Percentiles rank a stretch among this genome's conserved stretches.
These are phyloP conservation scores for Caenorhabditis latens DNA, from an alignment of 1,140 invertebrate species.

Conservation along the genomic window DNA sequence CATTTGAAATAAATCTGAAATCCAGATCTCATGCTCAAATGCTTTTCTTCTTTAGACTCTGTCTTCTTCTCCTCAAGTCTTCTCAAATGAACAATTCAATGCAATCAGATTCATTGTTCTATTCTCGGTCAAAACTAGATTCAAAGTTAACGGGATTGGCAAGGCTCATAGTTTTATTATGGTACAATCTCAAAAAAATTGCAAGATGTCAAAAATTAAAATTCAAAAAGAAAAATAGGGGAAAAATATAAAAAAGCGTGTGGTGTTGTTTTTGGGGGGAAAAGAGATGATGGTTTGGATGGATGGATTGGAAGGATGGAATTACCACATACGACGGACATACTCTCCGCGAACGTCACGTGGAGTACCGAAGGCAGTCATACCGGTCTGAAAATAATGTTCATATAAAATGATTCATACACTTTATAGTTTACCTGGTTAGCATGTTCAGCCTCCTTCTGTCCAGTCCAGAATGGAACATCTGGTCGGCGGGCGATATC, in stretches of 20 bases:
- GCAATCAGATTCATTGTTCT: conserved; percentile 47
- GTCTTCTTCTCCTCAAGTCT: background rate
- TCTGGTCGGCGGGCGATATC: conserved; percentile 76
- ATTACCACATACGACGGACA: conserved; percentile 76
- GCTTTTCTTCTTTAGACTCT: background rate
- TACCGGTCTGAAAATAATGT: conserved; percentile 68
- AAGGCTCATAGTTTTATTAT: conserved; percentile 51
- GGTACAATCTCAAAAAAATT: conserved; percentile 55
- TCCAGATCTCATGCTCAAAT: too few relatives aligned
- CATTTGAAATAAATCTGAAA: too few relatives aligned
- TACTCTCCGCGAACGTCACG: conserved; percentile 77
- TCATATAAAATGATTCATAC: background rate
- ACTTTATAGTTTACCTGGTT: conserved; percentile 68
- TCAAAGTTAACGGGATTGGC: background rate
- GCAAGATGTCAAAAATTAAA: conserved; percentile 1
- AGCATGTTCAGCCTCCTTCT: conserved; percentile 75
- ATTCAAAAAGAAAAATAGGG: background rate
- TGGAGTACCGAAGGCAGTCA: conserved; percentile 76
- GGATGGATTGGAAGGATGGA: conserved; percentile 46
- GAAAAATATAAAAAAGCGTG: conserved; percentile 33
- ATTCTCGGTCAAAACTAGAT: conserved; percentile 36
- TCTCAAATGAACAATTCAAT: background rate
- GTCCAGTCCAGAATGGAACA: conserved; percentile 77
- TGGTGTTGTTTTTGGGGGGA: background rate
- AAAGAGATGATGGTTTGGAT: conserved; percentile 52